A percentile compares a stretch with the other conserved stretches of the same genome.
Conservation (phyloP, 2,797 vertebrate species). For the Typhlichthys subterraneus region DNA sequence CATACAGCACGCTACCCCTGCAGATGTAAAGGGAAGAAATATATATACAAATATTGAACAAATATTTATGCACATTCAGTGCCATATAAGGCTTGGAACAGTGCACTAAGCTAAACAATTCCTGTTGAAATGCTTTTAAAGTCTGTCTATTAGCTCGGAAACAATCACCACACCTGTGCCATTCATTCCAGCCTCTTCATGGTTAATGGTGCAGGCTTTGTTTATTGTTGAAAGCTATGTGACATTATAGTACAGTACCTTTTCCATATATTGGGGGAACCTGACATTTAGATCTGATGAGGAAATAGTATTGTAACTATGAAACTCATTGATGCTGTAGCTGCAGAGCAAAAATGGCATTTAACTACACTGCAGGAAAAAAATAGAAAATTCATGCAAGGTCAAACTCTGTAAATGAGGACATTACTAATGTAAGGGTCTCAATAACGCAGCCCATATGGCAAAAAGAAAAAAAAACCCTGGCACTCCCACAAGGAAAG, state of each 20-base stretch:
- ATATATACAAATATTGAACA: too few relatives aligned
- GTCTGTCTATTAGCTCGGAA: conserved; percentile 13
- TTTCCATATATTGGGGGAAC: conserved; percentile 31
- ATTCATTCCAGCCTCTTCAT: conserved; percentile 16
- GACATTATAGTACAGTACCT: conserved; percentile 33
- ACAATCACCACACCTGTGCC: conserved; percentile 32
- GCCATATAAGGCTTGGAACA: too few relatives aligned
- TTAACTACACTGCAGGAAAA: too few relatives aligned
- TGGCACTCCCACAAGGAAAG: conserved; percentile 33
- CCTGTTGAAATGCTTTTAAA: conserved; percentile 35
- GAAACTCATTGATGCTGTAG: conserved; percentile 44
- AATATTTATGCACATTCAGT: too few relatives aligned
- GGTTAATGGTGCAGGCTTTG: conserved; percentile 33
- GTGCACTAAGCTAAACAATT: conserved; percentile 9
- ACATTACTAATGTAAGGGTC: conserved; percentile 21
- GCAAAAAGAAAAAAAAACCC: conserved; percentile 16
- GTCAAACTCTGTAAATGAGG: conserved; percentile 28
- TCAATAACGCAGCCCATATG: background rate
- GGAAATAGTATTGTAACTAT: conserved; percentile 28
- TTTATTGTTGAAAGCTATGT: conserved; percentile 39
- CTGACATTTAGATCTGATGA: conserved; percentile 60
- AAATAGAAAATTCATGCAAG: conserved; percentile 4
- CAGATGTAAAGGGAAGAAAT: too few relatives aligned
- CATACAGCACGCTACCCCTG: too few relatives aligned
- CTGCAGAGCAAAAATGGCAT: background rate